A percentile compares a stretch with the other conserved stretches of the same genome.
Evolutionary conservation across 2,888 invertebrate species (phyloP).

Genomic region (Chrysopilus asiliformis): DNA sequence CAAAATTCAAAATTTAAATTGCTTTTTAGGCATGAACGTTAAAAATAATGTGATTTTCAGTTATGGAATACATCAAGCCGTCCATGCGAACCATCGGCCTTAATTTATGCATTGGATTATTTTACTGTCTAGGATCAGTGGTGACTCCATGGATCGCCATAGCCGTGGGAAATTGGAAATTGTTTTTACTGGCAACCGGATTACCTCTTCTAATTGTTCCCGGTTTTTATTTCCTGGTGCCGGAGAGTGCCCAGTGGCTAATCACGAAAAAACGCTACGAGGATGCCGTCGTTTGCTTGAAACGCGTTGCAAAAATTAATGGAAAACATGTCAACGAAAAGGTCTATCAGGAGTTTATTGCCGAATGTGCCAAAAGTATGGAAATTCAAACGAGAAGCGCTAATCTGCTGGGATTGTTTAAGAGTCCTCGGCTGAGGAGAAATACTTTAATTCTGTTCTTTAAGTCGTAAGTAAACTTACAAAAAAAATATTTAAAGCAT

Average conservation of each 20-base stretch:
- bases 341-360: constrained; percentile 23
- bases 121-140: constrained; percentile 44
- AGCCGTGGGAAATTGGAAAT: constrained; percentile 37
- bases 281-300: constrained; percentile 38
- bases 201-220: constrained; percentile 38
- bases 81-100: constrained; percentile 40
- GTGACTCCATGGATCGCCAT: constrained; percentile 40
- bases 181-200: constrained; percentile 39
- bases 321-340: constrained; percentile 31
- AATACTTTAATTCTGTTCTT: constrained; percentile 39
- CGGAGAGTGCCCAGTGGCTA: constrained; percentile 48
- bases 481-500: not conserved
- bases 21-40: no score
- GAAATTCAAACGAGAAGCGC: constrained; percentile 17
- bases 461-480: constrained; percentile 36
- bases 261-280: constrained; percentile 40
- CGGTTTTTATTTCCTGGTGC: constrained; percentile 40
- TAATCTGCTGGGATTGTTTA: constrained; percentile 39
- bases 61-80: constrained; percentile 44
- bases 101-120: constrained; percentile 44
- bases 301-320: constrained; percentile 41
- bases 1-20: no score
- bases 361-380: constrained; percentile 23
- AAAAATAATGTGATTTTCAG: no score
- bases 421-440: constrained; percentile 36